Evolutionary conservation across 2,797 vertebrate species (phyloP).

Genomic region (Sebastes steindachneri): DNA sequence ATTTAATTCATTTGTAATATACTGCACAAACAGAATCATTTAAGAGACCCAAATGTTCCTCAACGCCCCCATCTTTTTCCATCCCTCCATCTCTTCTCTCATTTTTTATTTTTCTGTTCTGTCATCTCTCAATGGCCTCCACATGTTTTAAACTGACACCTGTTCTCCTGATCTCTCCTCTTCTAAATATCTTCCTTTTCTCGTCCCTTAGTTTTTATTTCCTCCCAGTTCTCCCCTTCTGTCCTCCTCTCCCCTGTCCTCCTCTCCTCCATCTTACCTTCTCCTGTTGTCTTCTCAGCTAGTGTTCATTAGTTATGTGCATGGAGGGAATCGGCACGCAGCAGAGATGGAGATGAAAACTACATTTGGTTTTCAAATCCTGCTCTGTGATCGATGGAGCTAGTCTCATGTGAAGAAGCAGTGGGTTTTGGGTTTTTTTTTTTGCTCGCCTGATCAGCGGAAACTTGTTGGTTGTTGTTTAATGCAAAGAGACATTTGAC

Average conservation of each 20-base stretch:
- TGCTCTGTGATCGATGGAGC: slow-evolving; percentile 10
- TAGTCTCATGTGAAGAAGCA: neutral
- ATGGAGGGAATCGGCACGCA: neutral
- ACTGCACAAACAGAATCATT: neutral
- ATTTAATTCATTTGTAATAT: neutral
- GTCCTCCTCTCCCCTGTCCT: neutral
- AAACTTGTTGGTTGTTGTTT: neutral
- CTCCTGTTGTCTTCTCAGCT: neutral
- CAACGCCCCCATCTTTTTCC: neutral
- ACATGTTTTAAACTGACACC: neutral
- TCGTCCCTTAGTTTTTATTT: neutral
- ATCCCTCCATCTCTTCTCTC: neutral
- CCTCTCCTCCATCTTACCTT: neutral
- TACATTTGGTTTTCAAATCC: slow-evolving; percentile 17
- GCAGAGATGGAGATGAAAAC: neutral
- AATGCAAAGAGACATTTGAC: neutral
- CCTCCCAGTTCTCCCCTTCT: neutral
- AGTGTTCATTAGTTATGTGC: slow-evolving; percentile 6
- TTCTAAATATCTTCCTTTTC: neutral
- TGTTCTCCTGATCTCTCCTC: neutral
- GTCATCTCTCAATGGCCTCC: neutral
- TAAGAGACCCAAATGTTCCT: neutral
- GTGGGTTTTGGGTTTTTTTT: accelerated
- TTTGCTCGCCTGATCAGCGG: neutral
- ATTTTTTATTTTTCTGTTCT: neutral